phyloP scores from a whole-genome alignment of 2,888 invertebrate species.

The Hirtodrosophila duncani region DNA sequence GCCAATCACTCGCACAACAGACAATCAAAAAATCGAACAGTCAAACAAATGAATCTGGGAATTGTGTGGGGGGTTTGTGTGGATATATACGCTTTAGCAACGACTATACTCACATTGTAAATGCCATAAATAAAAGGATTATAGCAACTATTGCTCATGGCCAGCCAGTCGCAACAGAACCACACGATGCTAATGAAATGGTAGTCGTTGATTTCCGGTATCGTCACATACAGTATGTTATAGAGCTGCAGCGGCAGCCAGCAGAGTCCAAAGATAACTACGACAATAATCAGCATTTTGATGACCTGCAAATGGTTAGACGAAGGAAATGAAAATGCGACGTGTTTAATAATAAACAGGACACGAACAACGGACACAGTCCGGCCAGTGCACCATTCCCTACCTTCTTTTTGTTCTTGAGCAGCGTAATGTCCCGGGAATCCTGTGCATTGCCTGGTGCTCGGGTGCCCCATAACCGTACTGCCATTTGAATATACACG shows the following conservation, averaged over 20 bases:
- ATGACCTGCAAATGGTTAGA: constrained; percentile 83
- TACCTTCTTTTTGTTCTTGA: constrained; percentile 91
- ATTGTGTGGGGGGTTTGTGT: too few relatives aligned
- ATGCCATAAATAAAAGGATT: constrained; percentile 95
- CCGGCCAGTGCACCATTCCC: constrained; percentile 32
- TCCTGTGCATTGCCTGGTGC: constrained; percentile 90
- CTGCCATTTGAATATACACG: constrained; percentile 88
- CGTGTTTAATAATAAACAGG: constrained; percentile 6
- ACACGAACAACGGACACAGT: background rate
- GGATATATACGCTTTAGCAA: too few relatives aligned
- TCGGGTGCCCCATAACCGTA: constrained; percentile 87
- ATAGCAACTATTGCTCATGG: constrained; percentile 93
- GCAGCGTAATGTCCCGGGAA: constrained; percentile 86
- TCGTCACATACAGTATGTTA: constrained; percentile 85
- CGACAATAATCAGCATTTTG: constrained; percentile 92
- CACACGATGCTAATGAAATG: constrained; percentile 90
- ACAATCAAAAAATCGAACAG: constrained; percentile 16
- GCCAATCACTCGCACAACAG: too few relatives aligned
- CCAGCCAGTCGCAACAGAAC: constrained; percentile 92
- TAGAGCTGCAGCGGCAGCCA: constrained; percentile 90
- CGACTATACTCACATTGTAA: constrained; percentile 92
- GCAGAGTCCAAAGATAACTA: constrained; percentile 88
- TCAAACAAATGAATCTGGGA: constrained; percentile 12
- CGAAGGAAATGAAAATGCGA: constrained; percentile 1
- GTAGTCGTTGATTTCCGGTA: constrained; percentile 85